Base-by-base conservation (phyloP, 2,888 invertebrate species). In the Amphipyra berbera region DNA sequence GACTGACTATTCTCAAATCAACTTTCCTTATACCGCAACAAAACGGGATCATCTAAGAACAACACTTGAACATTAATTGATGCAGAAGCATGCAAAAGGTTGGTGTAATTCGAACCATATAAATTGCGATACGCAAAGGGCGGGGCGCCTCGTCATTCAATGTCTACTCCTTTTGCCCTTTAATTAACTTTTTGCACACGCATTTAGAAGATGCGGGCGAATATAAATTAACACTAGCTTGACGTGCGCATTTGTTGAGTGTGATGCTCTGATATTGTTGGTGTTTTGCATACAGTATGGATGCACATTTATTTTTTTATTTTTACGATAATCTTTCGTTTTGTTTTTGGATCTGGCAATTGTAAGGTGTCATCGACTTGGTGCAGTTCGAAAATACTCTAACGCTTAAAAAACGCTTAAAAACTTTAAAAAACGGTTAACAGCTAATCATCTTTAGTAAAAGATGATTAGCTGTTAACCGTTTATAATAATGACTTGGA, bases 61-160 rank as follows among this genome's bases (percentile, higher is more conserved):
- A 61, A 59, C 54, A 57, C 57, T 45, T 37, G 50, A 69, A 68
- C 68, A 64, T 66, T 82, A 73, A 81, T 84, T 86, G 87, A 85
- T 85, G 76, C 81, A 83, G 82, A 76, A 86, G 88, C 91, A 91
- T 83, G 88, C 87, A 86, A 90, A 86, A 87, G 91, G 91, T 81
- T 75, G 90, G 84, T 68, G 76, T 76, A 79, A 81, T 79, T 74
- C 76, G 82, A 85, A 80, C 82, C 77, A 79, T 86, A 93, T 91
- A 89, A 90, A 94, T 92, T 86, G 90, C 89, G 84, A 91, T 90
- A 86, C 86, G 85, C 82, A 85, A 86, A 83, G 85, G 92, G 94
- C 89, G 91, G 81, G 82, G 82, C 68, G 56, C 57, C 84, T 87
- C 89, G 88, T 92, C 92, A 89, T 86, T 93, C 91, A 90, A 83